These are phyloP conservation scores for Tragopan temminckii DNA, from an alignment of 2,797 vertebrate genomes.

Conservation along the genomic window DNA sequence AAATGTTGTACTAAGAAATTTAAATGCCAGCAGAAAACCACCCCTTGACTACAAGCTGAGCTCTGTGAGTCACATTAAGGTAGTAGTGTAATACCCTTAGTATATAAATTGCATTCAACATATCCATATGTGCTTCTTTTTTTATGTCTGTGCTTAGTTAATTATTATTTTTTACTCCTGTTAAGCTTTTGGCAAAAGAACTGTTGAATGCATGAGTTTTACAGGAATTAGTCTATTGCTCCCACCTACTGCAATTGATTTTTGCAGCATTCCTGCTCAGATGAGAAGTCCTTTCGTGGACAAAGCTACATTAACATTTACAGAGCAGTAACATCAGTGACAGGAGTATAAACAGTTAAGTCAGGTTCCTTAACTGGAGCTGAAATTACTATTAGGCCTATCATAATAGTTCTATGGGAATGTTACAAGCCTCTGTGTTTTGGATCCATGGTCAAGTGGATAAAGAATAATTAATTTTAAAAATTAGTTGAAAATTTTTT, in stretches of 20 bases:
- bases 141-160: not conserved
- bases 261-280: not conserved
- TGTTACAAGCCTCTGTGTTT: not conserved
- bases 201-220: not conserved
- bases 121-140: not conserved
- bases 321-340: not conserved
- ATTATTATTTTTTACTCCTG: not conserved
- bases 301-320: not conserved
- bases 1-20: not conserved
- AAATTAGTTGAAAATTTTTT: not conserved
- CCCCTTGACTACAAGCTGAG: not conserved
- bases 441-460: not conserved
- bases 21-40: not conserved
- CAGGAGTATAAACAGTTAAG: not conserved
- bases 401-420: not conserved
- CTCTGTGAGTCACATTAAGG: not conserved
- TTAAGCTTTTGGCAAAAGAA: not conserved
- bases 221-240: not conserved
- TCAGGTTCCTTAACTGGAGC: not conserved
- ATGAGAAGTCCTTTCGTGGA: not conserved
- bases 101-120: not conserved
- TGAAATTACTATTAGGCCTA: not conserved
- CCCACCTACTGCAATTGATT: not conserved
- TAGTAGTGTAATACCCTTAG: not conserved
- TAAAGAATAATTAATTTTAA: not conserved